Percentiles rank a stretch among this genome's conserved stretches.
Evolutionary conservation across 2,888 invertebrate species (phyloP).

Genomic region (Agrilus biguttatus): DNA sequence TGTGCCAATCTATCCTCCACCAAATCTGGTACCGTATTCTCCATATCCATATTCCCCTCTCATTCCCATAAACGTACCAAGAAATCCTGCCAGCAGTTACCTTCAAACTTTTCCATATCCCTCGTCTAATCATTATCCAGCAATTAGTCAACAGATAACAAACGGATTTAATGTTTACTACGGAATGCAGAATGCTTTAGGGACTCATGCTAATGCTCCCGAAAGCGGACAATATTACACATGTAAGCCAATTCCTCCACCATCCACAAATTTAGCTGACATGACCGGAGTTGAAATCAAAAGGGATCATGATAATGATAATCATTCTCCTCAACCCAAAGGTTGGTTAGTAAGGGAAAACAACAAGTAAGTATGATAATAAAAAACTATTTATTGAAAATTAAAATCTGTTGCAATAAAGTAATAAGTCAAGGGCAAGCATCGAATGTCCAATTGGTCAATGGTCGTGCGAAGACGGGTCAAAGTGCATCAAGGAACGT

Average conservation of each 20-base stretch:
- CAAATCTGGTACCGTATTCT: no score
- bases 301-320: conserved; percentile 2
- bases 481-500: conserved; percentile 38
- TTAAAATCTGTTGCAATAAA: conserved; percentile 3
- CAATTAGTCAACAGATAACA: no score
- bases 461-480: conserved; percentile 23
- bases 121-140: not conserved
- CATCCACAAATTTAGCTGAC: conserved; percentile 15
- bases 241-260: conserved; percentile 22
- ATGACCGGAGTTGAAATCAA: conserved; percentile 24
- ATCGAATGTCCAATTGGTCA: conserved; percentile 21
- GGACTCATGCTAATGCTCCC: no score
- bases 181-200: no score
- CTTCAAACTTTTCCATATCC: conserved; percentile 2
- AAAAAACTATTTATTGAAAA: not conserved
- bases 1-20: no score
- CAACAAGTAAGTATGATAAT: not conserved
- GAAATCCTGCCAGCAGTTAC: conserved; percentile 8
- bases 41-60: conserved; percentile 6
- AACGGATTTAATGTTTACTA: no score
- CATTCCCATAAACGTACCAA: conserved; percentile 8
- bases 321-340: not conserved
- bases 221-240: conserved; percentile 23
- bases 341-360: not conserved
- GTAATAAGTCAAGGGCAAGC: conserved; percentile 17